Base-by-base conservation (phyloP, 92 coral and sea anemone species). In the Hydrozoanthus gracilis region DNA sequence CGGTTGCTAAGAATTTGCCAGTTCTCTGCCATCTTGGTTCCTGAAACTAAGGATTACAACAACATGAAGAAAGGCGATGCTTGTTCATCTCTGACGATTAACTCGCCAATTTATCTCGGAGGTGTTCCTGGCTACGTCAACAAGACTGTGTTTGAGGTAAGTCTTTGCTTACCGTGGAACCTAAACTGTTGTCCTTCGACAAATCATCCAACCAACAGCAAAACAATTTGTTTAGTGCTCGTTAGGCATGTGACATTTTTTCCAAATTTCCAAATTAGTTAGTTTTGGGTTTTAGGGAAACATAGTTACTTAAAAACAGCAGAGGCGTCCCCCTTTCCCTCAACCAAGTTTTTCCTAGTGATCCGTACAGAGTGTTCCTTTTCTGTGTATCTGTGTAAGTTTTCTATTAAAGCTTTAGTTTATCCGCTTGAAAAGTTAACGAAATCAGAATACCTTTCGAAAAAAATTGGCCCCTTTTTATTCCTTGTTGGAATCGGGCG, bases 21-120 rank as follows among this genome's bases (percentile, higher is more conserved):
- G 91, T 97, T 97, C 83, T 93, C 97, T 46, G 99, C 93, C 47
- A 82, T 95, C 62, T 91, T 97, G 44, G 95, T 97, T 7, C 84
- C 97, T 6, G 69, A 70, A 18, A 93, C 90, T n/a, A 91, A 88
- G 44, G 99, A 96, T 84, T 97, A 97, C 87, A 89, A 78, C 3
- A 97, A 92, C 54, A 44, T 76, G 16, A 80, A 77, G 13, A 15
- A 3, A 7, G 90, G 90, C 0, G 84, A 73, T 3, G 45, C 20
- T 0, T 48, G 71, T n/a, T 58, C 71, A 14, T 62, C 86, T 0
- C 88, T 96, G 76, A 54, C 87, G 14, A 86, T 95, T 66, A 95
- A 92, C 82, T 86, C 94, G 64, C 96, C 95, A 2, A 74, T 95
- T 18, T 95, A 79, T 88, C 86, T 89, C 54, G 99, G 99, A 56